Evolutionary conservation across 2,113 vertebrate species (phyloP).

Genomic region (Anser brachyrhynchus): DNA sequence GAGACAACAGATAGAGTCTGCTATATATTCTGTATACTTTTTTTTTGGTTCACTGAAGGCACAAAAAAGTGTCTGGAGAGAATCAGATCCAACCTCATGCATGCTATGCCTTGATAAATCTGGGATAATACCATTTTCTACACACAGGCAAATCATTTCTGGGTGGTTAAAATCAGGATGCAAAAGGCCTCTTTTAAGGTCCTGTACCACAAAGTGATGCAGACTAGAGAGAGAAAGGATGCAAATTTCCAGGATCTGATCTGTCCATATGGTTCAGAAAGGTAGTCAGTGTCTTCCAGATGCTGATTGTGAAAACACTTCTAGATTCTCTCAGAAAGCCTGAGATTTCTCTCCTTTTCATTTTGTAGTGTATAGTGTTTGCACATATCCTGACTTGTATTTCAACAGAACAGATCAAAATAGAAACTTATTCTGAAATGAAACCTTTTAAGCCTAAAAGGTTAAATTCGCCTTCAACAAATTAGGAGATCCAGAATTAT

Average conservation of each 20-base stretch:
- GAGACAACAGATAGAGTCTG: not conserved
- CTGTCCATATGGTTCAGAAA: not conserved
- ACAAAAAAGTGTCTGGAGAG: not conserved
- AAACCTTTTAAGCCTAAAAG: not conserved
- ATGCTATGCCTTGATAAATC: not conserved
- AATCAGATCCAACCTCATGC: not conserved
- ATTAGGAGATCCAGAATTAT: not conserved
- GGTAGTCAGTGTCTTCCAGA: not conserved
- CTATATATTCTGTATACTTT: not conserved
- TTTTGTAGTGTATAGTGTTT: fast-evolving
- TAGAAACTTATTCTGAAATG: not conserved
- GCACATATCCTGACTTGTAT: not conserved
- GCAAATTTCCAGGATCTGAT: not conserved
- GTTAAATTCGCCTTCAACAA: not conserved
- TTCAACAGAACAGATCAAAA: not conserved
- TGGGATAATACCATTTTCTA: not conserved
- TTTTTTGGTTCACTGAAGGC: not conserved
- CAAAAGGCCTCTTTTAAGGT: not conserved
- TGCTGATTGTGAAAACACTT: not conserved
- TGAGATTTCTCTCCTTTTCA: not conserved
- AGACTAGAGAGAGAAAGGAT: not conserved
- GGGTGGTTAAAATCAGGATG: not conserved
- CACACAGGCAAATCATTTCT: not conserved
- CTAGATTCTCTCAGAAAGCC: not conserved
- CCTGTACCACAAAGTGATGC: not conserved